Base-by-base conservation (phyloP, 92 coral and sea anemone species). In the Umimayanthus kanabou region DNA sequence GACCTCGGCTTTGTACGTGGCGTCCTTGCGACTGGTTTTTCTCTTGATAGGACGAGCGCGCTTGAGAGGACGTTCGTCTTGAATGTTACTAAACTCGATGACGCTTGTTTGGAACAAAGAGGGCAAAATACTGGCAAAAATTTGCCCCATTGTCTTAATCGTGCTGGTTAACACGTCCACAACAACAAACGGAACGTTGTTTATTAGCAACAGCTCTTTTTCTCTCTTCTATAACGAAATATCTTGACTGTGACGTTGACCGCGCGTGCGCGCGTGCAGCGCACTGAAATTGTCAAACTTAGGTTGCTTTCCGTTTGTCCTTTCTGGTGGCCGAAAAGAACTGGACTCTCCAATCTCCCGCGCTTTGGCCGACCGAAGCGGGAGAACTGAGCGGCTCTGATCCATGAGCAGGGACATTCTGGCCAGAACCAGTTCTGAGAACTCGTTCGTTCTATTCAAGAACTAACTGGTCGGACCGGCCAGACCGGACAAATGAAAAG, bases 121-220 rank as follows among this genome's bases (percentile, higher is more conserved):
- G 20, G 78, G 78, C 78, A 73, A 73, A 4, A 73, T 15, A 37
- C n/a, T 37, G 42, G 78, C 45, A 73, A 73, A 15, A 33, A 73
- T 73, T 29, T 73, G 78, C 40, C 78, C 78, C 78, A 73, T 73
- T 9, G 23, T 73, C n/a, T 33, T 73, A 39, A 73, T 39, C 45
- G 78, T 73, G 43, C 43, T 29, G 43, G 16, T 20, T 33, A 73
- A 73, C 78, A 37, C 49, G 39, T 14, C 25, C 78, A 37, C 5
- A 22, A 15, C 78, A 73, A 73, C 22, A 37, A 39, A 28, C n/a
- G 39, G 78, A 73, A 73, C 11, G 47, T 73, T 33, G 78, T 6
- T 73, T 73, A 4, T 28, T 37, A 40, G 5, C 78, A 37, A 37
- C 3, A 33, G 40, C 78, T 20, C 3, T 18, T 53, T 13, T 15